Evolutionary conservation across 2,888 invertebrate genomes (phyloP), one percentile per base, ranked within the genome.

Genomic region (Sussaba pulchella): DNA sequence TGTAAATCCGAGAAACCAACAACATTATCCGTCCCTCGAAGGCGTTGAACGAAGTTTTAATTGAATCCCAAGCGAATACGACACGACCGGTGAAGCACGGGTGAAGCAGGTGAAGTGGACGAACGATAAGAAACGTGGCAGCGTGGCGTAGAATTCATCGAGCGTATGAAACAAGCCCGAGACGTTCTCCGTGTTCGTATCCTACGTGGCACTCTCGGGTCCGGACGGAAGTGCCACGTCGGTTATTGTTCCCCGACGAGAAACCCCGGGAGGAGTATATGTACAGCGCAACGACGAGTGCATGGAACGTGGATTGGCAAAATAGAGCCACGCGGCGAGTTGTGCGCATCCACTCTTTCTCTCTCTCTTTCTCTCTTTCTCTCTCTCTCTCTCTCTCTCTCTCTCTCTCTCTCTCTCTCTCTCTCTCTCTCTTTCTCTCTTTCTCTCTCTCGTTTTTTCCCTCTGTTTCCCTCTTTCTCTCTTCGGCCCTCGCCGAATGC

Each of bases 151-250:
- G 54, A 69, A 43, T 54, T 26, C 26, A 41, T 41, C 54, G 54
- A 41, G 54, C 41, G 69, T 26, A 24, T 9, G 36, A 50, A 12
- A 14, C 36, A 14, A 19, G 21, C 67, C 31, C 57, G 59, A 67
- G 57, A 52, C 52, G 61, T 76, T 52, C 26, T 47, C 6, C 41
- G 26, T 19, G 50, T 64, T 39, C 24, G 50, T 64, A 45, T 69
- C 39, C 69, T 67, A 70, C 75, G 81, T 74, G 81, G 67, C 63
- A 81, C 73, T 77, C 73, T 64, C 52, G 54, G 54, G 85, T 82
- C 85, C 86, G 85, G 86, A 85, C 87, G 89, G 89, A 89, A 89
- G 88, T 88, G 87, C 85, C 86, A 86, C 85, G 88, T 87, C 84
- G 88, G 82, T 84, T 88, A 89, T 88, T 88, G 87, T 88, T 86